Percentiles rank a stretch among this genome's conserved stretches.
Conservation (phyloP, 2,113 vertebrate genomes). For the Parus major region DNA sequence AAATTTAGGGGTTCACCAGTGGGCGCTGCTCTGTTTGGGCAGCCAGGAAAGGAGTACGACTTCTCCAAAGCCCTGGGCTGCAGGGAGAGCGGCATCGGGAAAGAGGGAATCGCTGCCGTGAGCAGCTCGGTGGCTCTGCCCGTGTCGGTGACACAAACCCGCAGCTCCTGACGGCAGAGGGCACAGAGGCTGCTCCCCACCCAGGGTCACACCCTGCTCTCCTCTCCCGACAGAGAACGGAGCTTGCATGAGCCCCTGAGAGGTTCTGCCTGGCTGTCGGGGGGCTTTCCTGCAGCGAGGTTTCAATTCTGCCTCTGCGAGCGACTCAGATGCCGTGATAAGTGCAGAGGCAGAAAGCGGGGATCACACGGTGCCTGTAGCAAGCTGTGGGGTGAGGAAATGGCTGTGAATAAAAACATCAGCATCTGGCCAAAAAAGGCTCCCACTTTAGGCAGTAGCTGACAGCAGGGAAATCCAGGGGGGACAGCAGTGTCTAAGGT, state of each 20-base stretch:
- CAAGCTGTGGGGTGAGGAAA: not conserved
- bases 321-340: not conserved
- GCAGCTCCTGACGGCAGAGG: not conserved
- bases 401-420: not conserved
- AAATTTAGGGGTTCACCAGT: not conserved
- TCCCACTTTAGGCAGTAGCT: not conserved
- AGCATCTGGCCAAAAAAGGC: not conserved
- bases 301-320: not conserved
- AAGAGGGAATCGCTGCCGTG: not conserved
- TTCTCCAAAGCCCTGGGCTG: not conserved
- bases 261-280: not conserved
- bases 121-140: not conserved
- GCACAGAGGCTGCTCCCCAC: not conserved
- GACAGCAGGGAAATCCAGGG: not conserved
- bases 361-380: not conserved
- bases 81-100: not conserved
- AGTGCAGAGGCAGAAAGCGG: not conserved
- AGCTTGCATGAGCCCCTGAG: accelerated
- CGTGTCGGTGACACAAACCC: not conserved
- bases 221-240: not conserved
- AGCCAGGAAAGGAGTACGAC: not conserved
- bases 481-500: not conserved
- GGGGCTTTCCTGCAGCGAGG: not conserved
- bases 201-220: no score
- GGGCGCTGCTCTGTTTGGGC: not conserved